Evolutionary conservation across 1,140 invertebrate genomes (phyloP).

Genomic region (Pogonomyrmex barbatus): DNA sequence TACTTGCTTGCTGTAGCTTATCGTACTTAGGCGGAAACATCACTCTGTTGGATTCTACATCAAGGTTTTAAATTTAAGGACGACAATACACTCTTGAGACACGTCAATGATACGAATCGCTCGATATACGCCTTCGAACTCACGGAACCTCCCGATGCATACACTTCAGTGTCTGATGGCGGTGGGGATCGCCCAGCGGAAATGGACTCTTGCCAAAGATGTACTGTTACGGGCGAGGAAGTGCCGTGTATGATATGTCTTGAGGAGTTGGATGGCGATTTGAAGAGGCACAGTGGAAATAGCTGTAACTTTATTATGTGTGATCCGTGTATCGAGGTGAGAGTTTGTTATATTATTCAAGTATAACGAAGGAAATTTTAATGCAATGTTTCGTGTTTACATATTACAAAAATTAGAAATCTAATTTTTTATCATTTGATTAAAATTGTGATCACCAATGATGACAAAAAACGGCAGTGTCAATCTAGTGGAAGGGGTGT

Average conservation of each 20-base stretch:
- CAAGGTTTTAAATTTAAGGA: constrained; percentile 85
- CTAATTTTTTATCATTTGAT: constrained; percentile 30
- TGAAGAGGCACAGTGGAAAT: constrained; percentile 87
- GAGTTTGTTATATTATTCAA: constrained; percentile 69
- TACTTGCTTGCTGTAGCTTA: constrained; percentile 74
- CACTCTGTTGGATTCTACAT: constrained; percentile 71
- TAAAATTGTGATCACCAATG: constrained; percentile 77
- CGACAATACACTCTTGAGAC: constrained; percentile 87
- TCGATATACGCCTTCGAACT: constrained; percentile 87
- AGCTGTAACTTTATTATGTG: constrained; percentile 88
- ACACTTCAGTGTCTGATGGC: constrained; percentile 70
- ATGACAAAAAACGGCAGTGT: constrained; percentile 83
- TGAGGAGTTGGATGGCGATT: constrained; percentile 87
- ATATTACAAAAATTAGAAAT: not conserved
- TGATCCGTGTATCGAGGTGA: constrained; percentile 88
- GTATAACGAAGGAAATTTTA: not conserved
- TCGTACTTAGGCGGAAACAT: constrained; percentile 69
- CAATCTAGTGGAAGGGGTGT: constrained; percentile 85
- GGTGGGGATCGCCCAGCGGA: constrained; percentile 74
- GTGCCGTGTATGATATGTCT: constrained; percentile 88
- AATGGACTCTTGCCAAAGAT: constrained; percentile 76
- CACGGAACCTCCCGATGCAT: constrained; percentile 82
- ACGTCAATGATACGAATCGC: constrained; percentile 87
- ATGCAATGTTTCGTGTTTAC: not conserved
- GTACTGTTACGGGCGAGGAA: constrained; percentile 74